These are phyloP conservation scores for Pseudolaguvia tuberculata DNA, from an alignment of 2,113 vertebrate genomes.

Conservation along the genomic window DNA sequence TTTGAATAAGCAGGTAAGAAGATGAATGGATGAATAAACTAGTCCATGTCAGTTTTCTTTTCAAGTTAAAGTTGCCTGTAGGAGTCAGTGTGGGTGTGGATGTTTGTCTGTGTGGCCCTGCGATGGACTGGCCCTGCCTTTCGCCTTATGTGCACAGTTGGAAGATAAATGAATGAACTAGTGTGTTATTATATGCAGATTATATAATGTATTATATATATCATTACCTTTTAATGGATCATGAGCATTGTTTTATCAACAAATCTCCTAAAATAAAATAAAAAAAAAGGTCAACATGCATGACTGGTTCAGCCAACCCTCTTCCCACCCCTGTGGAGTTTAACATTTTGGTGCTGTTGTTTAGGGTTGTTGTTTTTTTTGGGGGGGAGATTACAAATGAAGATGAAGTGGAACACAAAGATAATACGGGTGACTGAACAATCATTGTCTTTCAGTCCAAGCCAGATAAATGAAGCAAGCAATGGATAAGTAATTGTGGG, in stretches of 20 bases:
- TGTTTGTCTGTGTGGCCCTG: too few species aligned
- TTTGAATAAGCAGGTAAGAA: too few species aligned
- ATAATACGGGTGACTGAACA: constrained; percentile 52
- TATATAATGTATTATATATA: too few species aligned
- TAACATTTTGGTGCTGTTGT: constrained; percentile 11
- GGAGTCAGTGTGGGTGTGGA: too few species aligned
- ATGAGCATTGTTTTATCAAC: neutral
- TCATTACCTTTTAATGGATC: neutral
- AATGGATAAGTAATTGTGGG: constrained; percentile 30
- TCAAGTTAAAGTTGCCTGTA: too few species aligned
- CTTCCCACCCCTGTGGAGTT: constrained; percentile 23
- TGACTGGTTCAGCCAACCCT: neutral
- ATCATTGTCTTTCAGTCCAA: constrained; percentile 35
- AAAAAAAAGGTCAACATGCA: constrained; percentile 35
- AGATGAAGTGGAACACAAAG: constrained; percentile 62
- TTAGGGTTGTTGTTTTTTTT: constrained; percentile 1
- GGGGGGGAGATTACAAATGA: constrained; percentile 68
- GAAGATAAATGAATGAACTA: too few species aligned
- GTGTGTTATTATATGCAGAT: too few species aligned
- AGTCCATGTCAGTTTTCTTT: too few species aligned
- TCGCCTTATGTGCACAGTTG: too few species aligned
- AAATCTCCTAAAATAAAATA: constrained; percentile 7
- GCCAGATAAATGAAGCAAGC: constrained; percentile 34
- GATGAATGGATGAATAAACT: too few species aligned
- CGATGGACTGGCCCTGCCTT: too few species aligned